Percentiles rank a stretch among this genome's conserved stretches.
phyloP scores from a whole-genome alignment of 1,140 invertebrate genomes.

The Drosophila cardini region DNA sequence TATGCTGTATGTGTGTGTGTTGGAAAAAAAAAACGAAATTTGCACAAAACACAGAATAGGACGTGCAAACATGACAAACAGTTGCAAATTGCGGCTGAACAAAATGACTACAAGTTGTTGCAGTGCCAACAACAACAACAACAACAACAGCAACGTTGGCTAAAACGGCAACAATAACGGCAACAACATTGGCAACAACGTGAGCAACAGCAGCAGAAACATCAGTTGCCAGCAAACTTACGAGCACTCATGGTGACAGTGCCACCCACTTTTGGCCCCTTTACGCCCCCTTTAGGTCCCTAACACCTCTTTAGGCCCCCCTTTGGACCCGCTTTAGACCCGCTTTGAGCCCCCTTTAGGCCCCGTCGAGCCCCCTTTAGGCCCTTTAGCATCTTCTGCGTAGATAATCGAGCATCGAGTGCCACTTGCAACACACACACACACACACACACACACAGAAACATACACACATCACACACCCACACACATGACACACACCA shows the following conservation, averaged over 20 bases:
- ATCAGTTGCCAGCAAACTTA: conserved; percentile 18
- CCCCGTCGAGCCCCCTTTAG: no score
- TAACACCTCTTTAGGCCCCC: no score
- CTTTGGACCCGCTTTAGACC: no score
- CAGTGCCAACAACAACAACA: conserved; percentile 20
- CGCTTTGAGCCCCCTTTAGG: no score
- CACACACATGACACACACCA: conserved; percentile 26
- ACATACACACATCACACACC: background rate
- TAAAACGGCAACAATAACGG: conserved; percentile 10
- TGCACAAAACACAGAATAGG: conserved; percentile 78
- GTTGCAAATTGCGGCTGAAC: conserved; percentile 74
- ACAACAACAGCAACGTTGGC: background rate
- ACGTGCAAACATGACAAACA: conserved; percentile 79
- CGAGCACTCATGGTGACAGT: conserved; percentile 7
- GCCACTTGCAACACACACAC: conserved; percentile 47
- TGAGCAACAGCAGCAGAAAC: background rate
- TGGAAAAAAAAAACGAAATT: conserved; percentile 58
- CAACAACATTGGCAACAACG: background rate
- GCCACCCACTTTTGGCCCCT: background rate
- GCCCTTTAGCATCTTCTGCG: conserved; percentile 52
- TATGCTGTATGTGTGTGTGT: no score
- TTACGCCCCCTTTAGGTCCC: no score
- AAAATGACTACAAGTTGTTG: conserved; percentile 45
- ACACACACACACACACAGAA: background rate
- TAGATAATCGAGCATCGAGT: conserved; percentile 70